These are phyloP conservation scores for Oryzias woworae DNA, from an alignment of 2,113 vertebrate species.

Conservation along the genomic window DNA sequence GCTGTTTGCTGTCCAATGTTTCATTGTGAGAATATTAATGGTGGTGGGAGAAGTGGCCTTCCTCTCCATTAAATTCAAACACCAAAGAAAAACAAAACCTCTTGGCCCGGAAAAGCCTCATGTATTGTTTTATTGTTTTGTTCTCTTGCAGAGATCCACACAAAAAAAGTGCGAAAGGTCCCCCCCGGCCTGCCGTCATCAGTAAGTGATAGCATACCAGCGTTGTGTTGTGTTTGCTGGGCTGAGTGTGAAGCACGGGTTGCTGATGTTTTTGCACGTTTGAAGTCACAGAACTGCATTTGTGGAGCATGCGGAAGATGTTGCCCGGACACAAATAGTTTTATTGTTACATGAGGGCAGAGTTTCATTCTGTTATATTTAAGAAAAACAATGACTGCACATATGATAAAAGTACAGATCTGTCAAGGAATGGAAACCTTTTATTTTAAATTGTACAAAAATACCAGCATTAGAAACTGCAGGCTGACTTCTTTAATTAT, in stretches of 20 bases:
- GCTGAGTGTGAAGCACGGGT: not conserved
- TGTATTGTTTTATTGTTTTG: conserved; percentile 28
- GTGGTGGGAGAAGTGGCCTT: conserved; percentile 24
- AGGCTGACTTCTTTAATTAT: not conserved
- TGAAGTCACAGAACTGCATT: conserved; percentile 20
- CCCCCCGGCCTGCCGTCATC: conserved; percentile 96
- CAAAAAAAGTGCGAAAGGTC: conserved; percentile 97
- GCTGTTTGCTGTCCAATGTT: conserved; percentile 27
- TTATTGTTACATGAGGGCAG: not conserved
- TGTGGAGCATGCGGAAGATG: not conserved
- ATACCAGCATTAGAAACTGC: not conserved
- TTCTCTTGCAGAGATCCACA: conserved; percentile 86
- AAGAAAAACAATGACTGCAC: not conserved
- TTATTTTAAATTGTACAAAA: too few species aligned
- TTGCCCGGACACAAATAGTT: not conserved
- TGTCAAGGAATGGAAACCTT: too few species aligned
- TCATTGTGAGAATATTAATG: conserved; percentile 28
- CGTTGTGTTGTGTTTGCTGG: conserved; percentile 3
- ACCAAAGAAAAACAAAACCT: conserved; percentile 22
- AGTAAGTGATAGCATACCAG: conserved; percentile 80
- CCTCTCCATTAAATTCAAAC: conserved; percentile 30
- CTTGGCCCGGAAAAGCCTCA: conserved; percentile 25
- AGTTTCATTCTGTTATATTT: not conserved
- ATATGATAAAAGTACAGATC: too few species aligned
- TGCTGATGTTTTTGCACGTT: conserved; percentile 17